Evolutionary conservation across 2,113 vertebrate genomes (phyloP).

Genomic region (Peromyscus leucopus): DNA sequence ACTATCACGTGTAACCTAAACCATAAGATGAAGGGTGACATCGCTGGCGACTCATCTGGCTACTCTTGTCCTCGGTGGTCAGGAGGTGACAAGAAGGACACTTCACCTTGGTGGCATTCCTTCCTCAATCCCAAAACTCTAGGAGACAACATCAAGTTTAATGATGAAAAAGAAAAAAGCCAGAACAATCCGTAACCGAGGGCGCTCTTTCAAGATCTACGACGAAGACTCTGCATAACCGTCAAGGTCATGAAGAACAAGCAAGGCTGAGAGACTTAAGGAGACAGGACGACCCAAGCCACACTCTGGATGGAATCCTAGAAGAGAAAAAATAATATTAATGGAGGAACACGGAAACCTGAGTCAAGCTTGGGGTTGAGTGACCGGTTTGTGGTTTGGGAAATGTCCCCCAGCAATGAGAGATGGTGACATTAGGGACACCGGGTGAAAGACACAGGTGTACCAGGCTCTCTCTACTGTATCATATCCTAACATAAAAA

Average conservation of each 20-base stretch:
- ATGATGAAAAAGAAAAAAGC: neutral
- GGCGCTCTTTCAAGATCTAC: neutral
- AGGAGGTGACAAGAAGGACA: neutral
- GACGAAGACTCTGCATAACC: too few relatives aligned
- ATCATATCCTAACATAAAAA: neutral
- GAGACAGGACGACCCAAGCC: neutral
- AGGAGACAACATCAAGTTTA: neutral
- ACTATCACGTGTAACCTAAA: neutral
- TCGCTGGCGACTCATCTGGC: accelerated
- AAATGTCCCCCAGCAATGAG: neutral
- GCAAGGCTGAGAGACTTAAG: neutral
- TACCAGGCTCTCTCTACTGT: too few relatives aligned
- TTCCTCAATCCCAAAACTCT: neutral
- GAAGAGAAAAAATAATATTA: neutral
- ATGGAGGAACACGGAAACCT: neutral
- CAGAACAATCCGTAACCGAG: neutral
- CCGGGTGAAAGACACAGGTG: neutral
- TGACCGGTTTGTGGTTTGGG: neutral
- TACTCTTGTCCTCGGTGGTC: too few relatives aligned
- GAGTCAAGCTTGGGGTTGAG: too few relatives aligned
- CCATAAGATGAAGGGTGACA: neutral
- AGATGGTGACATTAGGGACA: neutral
- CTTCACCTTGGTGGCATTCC: neutral
- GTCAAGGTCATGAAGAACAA: neutral
- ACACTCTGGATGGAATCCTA: neutral